Evolutionary conservation across 2,113 vertebrate species (phyloP), one percentile per base, ranked within the genome.

Genomic region (Fulica atra): DNA sequence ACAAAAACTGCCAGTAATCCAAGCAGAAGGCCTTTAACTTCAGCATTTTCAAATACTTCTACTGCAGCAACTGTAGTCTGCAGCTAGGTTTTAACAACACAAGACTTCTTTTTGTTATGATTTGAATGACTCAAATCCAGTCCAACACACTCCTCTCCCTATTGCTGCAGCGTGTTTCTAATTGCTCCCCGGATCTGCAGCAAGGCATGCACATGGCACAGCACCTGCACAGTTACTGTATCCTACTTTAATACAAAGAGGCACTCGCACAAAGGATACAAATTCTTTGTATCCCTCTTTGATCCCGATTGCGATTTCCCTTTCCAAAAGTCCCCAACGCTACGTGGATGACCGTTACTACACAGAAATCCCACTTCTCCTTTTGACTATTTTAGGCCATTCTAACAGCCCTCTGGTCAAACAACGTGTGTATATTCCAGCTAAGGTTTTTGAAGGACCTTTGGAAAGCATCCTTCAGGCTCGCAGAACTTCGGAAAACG

Each of bases 1-100:
- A 99, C 73, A 99, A 98, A 94, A 99, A 99, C 97, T 99, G 99
- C 99, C 99, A 99, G 96, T 99, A 99, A 98, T 99, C 99, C 99
- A 99, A 98, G 98, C 99, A 99, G 92, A 99, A 98, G 64, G 99
- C 98, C 98, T 99, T 99, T 80, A 99, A 97, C 98, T 99, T 99
- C 98, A 99, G 97, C 99, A 99, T 99, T 96, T 96, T 98, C 95
- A 60, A 42, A 73, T 13, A 20, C 86, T 89, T 57, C 66, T 19
- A 8, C 85, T 44, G 95, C 93, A 72, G 96, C 79, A 3, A 35
- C 54, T 13, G 63, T 0, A 48, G 40, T 17, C 54, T 21, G 93
- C 87, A 51, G 93, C 68, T 21, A 20, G 88, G 38, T 81, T 57
- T 60, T 26, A 73, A 26, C 77, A 46, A 26, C 74, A 70, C 86